Base-by-base conservation (phyloP, 2,113 vertebrate genomes). In the Halichoerus grypus region DNA sequence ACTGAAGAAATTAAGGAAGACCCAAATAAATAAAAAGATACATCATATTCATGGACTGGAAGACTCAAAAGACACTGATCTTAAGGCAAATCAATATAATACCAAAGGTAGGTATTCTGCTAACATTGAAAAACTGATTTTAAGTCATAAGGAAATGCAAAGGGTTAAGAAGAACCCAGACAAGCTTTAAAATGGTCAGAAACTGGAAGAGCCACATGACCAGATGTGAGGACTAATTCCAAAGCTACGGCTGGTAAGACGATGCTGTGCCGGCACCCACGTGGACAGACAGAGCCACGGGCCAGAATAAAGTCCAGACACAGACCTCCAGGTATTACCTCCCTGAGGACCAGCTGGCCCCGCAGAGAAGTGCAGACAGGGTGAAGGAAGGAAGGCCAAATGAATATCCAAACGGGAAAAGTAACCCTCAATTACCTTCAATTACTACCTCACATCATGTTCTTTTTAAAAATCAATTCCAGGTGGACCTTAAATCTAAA, bases 241-340 rank as follows among this genome's bases (percentile, higher is more conserved):
- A 1, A 55, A 69, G 33, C 26, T 11, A 36, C n/a, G 7, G 33
- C 3, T 10, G 7, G 8, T 6, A 33, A 14, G 26, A 19, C 7
- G 0, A n/a, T 7, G 8, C 1, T 31, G 14, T 6, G 1, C 22
- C 2, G 22, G 28, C 84, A 53, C 74, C 39, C 9, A 18, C 21
- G 21, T 0, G 3, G 7, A 42, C n/a, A 31, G 16, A 39, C 1
- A 18, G 55, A 31, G 12, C n/a, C 19, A 5, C 0, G 1, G n/a
- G 5, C 51, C 63, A 71, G 18, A 28, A 49, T 3, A 13, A 39
- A 46, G 33, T 19, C 46, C 76, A 87, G 91, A 71, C 16, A 15
- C 39, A 55, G 61, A 51, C 4, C 26, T 18, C 11, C 1, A 1
- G 0, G 4, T 1, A 18, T 0, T 1, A 4, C 13, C 6, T 3